These are phyloP conservation scores for Antrozous pallidus DNA, from an alignment of 2,797 vertebrate species.

Conservation along the genomic window DNA sequence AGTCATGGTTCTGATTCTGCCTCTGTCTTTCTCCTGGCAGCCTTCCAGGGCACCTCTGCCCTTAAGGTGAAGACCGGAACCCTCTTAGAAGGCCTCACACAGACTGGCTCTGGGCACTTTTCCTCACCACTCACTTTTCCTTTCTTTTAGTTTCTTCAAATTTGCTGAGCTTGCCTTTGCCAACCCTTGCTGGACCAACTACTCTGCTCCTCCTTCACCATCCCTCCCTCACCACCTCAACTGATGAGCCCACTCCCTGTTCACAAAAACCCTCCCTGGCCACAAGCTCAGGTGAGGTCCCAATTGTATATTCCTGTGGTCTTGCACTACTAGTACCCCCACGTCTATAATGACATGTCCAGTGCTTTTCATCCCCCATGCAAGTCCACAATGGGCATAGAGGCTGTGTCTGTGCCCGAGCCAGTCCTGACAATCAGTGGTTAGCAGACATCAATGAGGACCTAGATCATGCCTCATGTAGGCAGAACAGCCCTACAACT, in stretches of 20 bases:
- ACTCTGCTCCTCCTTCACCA: neutral
- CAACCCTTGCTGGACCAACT: neutral
- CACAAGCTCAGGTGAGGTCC: neutral
- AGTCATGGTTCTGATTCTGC: neutral
- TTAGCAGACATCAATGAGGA: neutral
- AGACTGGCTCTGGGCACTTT: neutral
- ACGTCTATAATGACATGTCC: neutral
- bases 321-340: neutral
- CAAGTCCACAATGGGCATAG: too few relatives aligned
- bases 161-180: too few relatives aligned
- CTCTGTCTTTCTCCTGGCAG: neutral
- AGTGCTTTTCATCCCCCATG: neutral
- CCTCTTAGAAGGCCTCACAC: rapidly evolving
- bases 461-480: too few relatives aligned
- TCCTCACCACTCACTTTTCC: neutral
- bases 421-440: neutral
- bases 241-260: neutral
- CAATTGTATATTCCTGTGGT: neutral
- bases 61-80: neutral
- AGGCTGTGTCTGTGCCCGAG: neutral
- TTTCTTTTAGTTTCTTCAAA: neutral
- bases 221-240: neutral
- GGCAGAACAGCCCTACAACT: neutral
- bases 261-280: neutral
- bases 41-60: too few relatives aligned